Base-by-base conservation (phyloP, 2,888 invertebrate genomes). In the Drosophila demipolita region DNA sequence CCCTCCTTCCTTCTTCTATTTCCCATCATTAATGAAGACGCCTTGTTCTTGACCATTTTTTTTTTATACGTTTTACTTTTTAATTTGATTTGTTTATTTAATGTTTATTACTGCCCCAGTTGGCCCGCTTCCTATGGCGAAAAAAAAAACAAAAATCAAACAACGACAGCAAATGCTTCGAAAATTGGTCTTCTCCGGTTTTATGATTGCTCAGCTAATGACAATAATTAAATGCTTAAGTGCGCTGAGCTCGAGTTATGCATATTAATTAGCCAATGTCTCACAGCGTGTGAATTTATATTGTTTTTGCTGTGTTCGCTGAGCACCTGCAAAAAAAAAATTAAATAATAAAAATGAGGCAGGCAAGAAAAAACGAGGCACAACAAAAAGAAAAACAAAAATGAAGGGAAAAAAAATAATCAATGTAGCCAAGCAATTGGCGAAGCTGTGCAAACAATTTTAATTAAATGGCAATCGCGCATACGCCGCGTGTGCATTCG, bases 401-500 rank as follows among this genome's bases (percentile, higher is more conserved):
- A 55, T 45, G 3, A 45, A 12, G 20, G 20, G 23, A 23, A 23
- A 15, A 42, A 45, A 42, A 42, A 33, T 15, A 36, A 17, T 45
- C 45, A 45, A 67, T 57, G 54, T 77, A 66, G 59, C 60, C 62
- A 60, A 70, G 67, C 67, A 71, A 81, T 80, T 71, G 80, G 69
- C 69, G 69, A 77, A 63, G 78, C 77, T 84, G 85, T 82, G 87
- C 88, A 83, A 86, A 86, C 88, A 87, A 87, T 87, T 87, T 87
- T 87, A 87, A 87, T 87, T 87, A 87, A 87, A 87, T 79, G 88
- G 84, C 87, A 88, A 88, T 87, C 81, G 85, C 85, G 87, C 87
- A 87, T 88, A 86, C 86, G 88, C 83, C 80, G 83, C 83, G 77
- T 88, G 82, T 73, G 68, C 81, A 68, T 52, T 54, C 42, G 66